Evolutionary conservation across 2,113 vertebrate genomes (phyloP).

Genomic region (Dicaeum eximium): DNA sequence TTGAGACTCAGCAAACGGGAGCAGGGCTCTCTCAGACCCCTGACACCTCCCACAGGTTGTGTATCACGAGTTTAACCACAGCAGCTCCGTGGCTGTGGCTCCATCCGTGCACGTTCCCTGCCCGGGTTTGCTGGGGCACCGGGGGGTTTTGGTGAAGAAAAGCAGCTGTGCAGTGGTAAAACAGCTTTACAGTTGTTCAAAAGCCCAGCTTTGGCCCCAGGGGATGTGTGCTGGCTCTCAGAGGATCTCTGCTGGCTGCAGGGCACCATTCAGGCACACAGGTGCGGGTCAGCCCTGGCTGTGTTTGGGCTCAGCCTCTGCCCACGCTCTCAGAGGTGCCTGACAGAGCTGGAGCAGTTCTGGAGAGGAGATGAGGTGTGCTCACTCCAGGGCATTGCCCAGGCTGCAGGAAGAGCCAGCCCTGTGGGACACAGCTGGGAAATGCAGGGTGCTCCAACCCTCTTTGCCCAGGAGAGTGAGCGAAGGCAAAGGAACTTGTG

Average conservation of each 20-base stretch:
- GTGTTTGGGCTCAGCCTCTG: not conserved
- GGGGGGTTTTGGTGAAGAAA: not conserved
- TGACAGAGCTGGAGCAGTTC: not conserved
- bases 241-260: not conserved
- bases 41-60: not conserved
- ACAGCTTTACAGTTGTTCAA: not conserved
- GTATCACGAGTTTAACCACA: not conserved
- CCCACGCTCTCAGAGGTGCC: no score
- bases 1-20: not conserved
- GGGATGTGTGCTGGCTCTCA: not conserved
- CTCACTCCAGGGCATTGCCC: not conserved
- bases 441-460: not conserved
- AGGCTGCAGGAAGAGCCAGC: not conserved
- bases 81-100: not conserved
- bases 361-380: not conserved
- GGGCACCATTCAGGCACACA: not conserved
- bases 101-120: not conserved
- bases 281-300: not conserved
- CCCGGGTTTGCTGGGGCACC: not conserved
- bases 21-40: not conserved
- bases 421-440: not conserved
- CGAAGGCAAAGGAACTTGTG: not conserved
- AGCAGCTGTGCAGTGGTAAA: not conserved
- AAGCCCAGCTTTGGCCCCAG: rapidly evolving
- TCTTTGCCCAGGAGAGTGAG: not conserved